Base-by-base conservation (phyloP, 2,888 invertebrate species). In the Cephus sareptanus region DNA sequence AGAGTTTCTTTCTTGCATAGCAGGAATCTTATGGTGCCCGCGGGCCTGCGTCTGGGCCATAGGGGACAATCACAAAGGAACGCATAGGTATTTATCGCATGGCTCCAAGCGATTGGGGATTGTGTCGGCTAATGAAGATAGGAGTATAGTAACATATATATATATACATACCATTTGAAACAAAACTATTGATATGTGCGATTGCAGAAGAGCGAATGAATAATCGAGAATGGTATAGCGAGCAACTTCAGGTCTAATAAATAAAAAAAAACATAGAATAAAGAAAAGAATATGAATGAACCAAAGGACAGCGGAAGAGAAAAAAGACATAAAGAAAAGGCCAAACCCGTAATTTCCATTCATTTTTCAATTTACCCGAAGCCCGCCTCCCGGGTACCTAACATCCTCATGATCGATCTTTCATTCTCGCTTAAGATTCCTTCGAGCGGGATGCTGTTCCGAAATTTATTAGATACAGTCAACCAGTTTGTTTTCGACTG, bases 31-130 rank as follows among this genome's bases (percentile, higher is more conserved):
- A 82, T 82, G 80, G 78, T 80, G 82, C 83, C 85, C 80, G 79
- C 78, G 76, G 82, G 83, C 80, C 80, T 75, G 79, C 80, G 76
- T 81, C 83, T 81, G 75, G 74, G 33, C 69, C 69, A 40, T 76
- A 69, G 80, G 82, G 82, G 79, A 81, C 79, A 78, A 81, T 78
- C 76, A 87, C 86, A 86, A 87, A 86, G 85, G 86, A 79, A 79
- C 79, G 78, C 80, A 77, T 79, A 79, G 82, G 81, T 81, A 85
- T 84, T 84, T 85, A 84, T 82, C 81, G 74, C 79, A 70, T 76
- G 74, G 76, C 78, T 76, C 73, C 30, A 68, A 78, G 77, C 75
- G 76, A 71, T 68, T 40, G 76, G 75, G 74, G 77, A 81, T 80
- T 80, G 76, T 79, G 40, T 71, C 78, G 34, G 74, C 74, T 74